Evolutionary conservation across 1,140 invertebrate species (phyloP).

Genomic region (Aphelinus certus): DNA sequence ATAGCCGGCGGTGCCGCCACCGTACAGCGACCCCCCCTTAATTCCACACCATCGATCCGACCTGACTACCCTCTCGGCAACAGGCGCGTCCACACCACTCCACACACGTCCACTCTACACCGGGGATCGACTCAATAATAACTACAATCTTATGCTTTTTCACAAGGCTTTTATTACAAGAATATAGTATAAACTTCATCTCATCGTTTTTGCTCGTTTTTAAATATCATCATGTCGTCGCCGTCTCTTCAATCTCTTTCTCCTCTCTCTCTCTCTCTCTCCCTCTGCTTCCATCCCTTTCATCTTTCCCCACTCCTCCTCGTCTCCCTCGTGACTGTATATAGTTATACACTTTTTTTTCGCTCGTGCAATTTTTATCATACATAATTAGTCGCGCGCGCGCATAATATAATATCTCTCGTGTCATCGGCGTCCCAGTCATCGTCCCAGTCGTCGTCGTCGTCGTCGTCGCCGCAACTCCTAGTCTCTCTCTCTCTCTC

Average conservation of each 20-base stretch:
- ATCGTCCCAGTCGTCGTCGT: no score
- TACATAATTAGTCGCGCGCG: conserved; percentile 44
- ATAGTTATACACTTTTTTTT: conserved; percentile 43
- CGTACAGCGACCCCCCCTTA: not conserved
- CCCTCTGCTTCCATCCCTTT: conserved; percentile 2
- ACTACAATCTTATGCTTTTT: conserved; percentile 40
- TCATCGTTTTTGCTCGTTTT: not conserved
- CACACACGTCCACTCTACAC: no score
- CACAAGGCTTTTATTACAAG: conserved; percentile 63
- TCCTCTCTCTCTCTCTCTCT: not conserved
- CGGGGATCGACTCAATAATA: no score
- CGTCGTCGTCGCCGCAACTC: no score
- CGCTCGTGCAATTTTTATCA: conserved; percentile 47
- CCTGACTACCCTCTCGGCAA: no score
- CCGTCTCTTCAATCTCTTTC: not conserved
- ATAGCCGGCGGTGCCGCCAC: conserved; percentile 25
- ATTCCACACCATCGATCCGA: no score
- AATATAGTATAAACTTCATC: conserved; percentile 66
- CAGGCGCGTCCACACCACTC: no score
- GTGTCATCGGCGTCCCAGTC: no score
- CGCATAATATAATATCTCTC: not conserved
- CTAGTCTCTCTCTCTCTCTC: not conserved
- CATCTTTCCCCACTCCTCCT: not conserved
- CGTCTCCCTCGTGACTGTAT: not conserved
- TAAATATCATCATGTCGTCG: not conserved